Conservation (phyloP, 2,113 vertebrate genomes). For the Chascanopsetta lugubris region DNA sequence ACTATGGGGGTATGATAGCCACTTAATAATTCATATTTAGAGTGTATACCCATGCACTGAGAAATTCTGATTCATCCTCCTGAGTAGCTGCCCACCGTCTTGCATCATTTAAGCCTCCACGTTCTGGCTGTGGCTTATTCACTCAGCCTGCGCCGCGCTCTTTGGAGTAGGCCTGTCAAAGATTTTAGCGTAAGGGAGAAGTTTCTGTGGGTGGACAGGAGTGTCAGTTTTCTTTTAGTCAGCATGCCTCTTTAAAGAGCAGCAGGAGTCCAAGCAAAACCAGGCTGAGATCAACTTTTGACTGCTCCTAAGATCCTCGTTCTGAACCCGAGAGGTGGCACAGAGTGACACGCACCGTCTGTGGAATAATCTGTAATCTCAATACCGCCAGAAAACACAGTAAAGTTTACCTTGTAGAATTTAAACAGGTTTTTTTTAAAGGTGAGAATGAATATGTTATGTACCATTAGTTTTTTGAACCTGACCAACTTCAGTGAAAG, state of each 20-base stretch:
- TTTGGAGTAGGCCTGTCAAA: constrained; percentile 75
- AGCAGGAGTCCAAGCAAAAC: constrained; percentile 55
- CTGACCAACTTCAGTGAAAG: too few species aligned
- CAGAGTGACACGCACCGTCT: not conserved
- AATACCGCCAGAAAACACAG: not conserved
- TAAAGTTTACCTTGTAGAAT: too few species aligned
- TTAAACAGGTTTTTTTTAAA: too few species aligned
- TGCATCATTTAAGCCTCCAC: constrained; percentile 81
- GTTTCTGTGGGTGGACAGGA: constrained; percentile 69
- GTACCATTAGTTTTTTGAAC: not conserved
- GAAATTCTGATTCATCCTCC: constrained; percentile 86
- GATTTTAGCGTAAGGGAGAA: constrained; percentile 69
- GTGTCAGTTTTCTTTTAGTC: constrained; percentile 69
- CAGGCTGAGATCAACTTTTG: constrained; percentile 37
- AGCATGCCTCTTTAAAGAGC: constrained; percentile 69
- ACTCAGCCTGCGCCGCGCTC: constrained; percentile 56
- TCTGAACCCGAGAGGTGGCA: not conserved
- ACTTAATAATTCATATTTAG: constrained; percentile 86
- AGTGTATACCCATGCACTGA: constrained; percentile 84
- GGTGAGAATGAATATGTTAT: not conserved
- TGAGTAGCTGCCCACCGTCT: constrained; percentile 79
- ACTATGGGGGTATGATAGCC: constrained; percentile 83
- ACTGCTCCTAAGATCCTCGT: constrained; percentile 25
- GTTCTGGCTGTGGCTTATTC: constrained; percentile 69
- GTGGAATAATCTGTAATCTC: not conserved